Evolutionary conservation across 2,888 invertebrate species (phyloP), one percentile per base, ranked within the genome.

Genomic region (Aspidiotus rigidus): DNA sequence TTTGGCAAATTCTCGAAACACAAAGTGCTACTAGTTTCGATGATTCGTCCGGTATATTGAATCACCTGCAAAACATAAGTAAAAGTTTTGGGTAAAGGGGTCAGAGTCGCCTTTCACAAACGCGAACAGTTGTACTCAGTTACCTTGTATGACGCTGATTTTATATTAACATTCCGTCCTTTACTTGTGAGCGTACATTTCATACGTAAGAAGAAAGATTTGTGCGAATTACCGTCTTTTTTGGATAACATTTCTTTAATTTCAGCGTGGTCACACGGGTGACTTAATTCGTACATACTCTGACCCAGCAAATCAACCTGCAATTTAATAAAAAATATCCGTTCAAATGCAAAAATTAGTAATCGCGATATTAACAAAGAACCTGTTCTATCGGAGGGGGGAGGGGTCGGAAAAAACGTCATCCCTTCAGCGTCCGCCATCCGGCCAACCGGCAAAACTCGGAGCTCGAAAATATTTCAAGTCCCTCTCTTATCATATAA

Each of bases 231-330:
- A 11, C 77, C 73, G 15, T 79, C 74, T 73, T 83, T 83, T n/a
- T 79, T 76, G 0, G 80, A 79, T 16, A 88, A 78, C 71, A 84
- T 81, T 69, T 86, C 84, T 72, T 81, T 81, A 44, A 96, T 85
- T 79, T 97, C 96, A 42, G 90, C 90, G 77, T 96, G 95, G 79
- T 98, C 98, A 77, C 94, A 93, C 6, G 93, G 93, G 79, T 97
- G 96, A 72, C 89, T 87, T 79, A 93, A 96, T 76, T 97, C 96
- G 79, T 87, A 93, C 55, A 97, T 85, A 77, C 89, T 92, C 77
- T 95, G 93, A 1, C 97, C 97, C 85, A 97, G 87, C 77, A 97
- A 83, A 78, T 97, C 97, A 83, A 95, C 88, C 96, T 97, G 80
- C 28, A 28, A 28, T 28, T 5, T 3, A 28, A 5, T 28, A 1